A percentile compares a stretch with the other conserved stretches of the same genome.
These are phyloP conservation scores for Adelges cooleyi DNA, from an alignment of 1,140 invertebrate genomes.

Conservation along the genomic window DNA sequence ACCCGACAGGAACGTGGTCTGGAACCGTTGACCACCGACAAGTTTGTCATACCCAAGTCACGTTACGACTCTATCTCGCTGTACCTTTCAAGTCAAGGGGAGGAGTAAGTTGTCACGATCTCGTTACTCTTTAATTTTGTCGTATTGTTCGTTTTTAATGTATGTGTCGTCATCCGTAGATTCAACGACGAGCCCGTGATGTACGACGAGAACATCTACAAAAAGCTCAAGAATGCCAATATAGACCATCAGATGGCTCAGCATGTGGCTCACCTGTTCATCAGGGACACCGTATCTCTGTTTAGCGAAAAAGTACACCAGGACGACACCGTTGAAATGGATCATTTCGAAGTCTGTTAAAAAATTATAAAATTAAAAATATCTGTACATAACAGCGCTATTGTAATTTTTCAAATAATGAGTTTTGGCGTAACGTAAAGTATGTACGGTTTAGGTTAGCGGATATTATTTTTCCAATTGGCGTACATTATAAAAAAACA, in stretches of 20 bases:
- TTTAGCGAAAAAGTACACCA: conserved; percentile 94
- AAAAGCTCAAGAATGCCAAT: conserved; percentile 68
- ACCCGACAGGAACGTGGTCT: conserved; percentile 87
- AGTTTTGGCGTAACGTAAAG: too few relatives aligned
- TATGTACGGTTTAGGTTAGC: too few relatives aligned
- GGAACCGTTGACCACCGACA: conserved; percentile 56
- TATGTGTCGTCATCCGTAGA: conserved; percentile 34
- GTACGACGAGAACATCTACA: conserved; percentile 73
- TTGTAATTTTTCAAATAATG: too few relatives aligned
- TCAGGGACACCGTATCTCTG: conserved; percentile 89
- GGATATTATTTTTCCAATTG: too few relatives aligned
- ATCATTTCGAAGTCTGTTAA: conserved; percentile 99
- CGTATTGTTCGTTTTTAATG: too few relatives aligned
- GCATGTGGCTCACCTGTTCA: conserved; percentile 97
- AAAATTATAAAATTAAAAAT: too few relatives aligned
- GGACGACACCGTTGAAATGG: conserved; percentile 85
- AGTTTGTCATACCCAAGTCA: conserved; percentile 87
- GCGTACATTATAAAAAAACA: too few relatives aligned
- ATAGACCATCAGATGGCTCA: conserved; percentile 84
- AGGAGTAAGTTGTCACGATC: conserved; percentile 43
- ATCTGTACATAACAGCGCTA: too few relatives aligned
- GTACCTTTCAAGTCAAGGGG: conserved; percentile 79
- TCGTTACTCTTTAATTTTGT: not conserved
- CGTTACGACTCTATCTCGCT: conserved; percentile 96
- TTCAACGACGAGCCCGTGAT: conserved; percentile 87